Conservation (phyloP, 2,888 invertebrate genomes). For the Iselma pallidipennis region DNA sequence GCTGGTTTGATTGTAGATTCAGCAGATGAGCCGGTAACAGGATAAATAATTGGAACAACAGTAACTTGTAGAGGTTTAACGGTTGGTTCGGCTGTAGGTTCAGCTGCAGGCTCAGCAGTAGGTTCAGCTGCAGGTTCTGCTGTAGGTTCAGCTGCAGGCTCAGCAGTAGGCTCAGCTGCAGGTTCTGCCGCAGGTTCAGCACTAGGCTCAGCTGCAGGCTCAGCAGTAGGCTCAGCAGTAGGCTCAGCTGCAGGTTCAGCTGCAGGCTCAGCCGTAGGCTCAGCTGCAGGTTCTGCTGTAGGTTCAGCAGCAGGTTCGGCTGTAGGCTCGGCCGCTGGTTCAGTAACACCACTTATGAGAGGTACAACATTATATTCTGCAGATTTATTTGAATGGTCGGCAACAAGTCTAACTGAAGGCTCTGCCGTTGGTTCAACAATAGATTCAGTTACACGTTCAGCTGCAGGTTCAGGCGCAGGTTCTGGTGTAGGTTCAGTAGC, state of each 20-base stretch:
- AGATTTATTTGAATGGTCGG: slow-evolving; percentile 17
- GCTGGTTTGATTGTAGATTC: neutral
- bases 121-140: neutral
- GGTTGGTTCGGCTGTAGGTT: slow-evolving; percentile 16
- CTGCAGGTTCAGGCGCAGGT: slow-evolving; percentile 26
- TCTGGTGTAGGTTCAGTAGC: neutral
- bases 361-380: neutral
- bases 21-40: neutral
- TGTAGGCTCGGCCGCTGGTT: slow-evolving; percentile 23
- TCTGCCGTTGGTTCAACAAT: slow-evolving; percentile 23
- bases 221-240: slow-evolving; percentile 23
- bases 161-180: slow-evolving; percentile 23
- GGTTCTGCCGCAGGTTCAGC: slow-evolving; percentile 34
- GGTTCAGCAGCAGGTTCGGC: slow-evolving; percentile 28
- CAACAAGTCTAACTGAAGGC: slow-evolving; percentile 19
- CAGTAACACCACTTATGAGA: neutral
- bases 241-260: slow-evolving; percentile 25
- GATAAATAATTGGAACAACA: neutral
- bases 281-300: slow-evolving; percentile 34
- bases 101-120: too few relatives aligned
- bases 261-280: slow-evolving; percentile 3
- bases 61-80: slow-evolving; percentile 14
- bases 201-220: slow-evolving; percentile 28
- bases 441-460: slow-evolving; percentile 31
- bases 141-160: slow-evolving; percentile 18